Conservation (phyloP, 2,888 invertebrate species). For the Tryphoninae sp. region DNA sequence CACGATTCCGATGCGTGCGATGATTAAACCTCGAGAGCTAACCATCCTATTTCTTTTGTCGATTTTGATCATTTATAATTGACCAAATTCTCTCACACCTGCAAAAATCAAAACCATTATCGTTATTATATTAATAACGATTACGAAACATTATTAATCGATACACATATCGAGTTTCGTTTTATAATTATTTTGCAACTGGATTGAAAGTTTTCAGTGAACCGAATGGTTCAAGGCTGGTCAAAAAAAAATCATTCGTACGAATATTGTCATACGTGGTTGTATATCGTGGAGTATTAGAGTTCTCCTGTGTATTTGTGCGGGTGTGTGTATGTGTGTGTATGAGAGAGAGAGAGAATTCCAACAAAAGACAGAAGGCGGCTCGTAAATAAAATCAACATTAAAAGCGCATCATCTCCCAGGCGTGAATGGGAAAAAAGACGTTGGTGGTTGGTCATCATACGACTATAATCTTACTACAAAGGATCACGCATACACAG, state of each 20-base stretch:
- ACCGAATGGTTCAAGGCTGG: slow-evolving; percentile 57
- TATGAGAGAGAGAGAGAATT: slow-evolving; percentile 37
- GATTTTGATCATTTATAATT: background rate
- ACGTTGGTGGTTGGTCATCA: slow-evolving; percentile 64
- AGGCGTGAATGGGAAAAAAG: slow-evolving; percentile 55
- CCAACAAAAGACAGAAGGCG: slow-evolving; percentile 61
- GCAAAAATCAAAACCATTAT: background rate
- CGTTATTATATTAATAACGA: background rate
- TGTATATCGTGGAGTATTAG: slow-evolving; percentile 19
- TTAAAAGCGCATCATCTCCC: slow-evolving; percentile 67
- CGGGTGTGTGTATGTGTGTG: background rate
- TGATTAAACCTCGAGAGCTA: background rate
- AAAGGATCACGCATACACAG: slow-evolving; percentile 51
- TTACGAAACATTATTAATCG: background rate
- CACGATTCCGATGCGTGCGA: background rate
- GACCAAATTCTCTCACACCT: background rate
- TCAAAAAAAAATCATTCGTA: slow-evolving; percentile 49
- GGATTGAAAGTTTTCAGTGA: slow-evolving; percentile 16
- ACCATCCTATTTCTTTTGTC: too few relatives aligned
- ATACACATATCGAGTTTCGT: background rate
- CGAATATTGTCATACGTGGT: slow-evolving; percentile 17
- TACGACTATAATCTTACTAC: slow-evolving; percentile 66
- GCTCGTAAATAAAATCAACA: slow-evolving; percentile 69
- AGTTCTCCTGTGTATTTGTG: background rate
- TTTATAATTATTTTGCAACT: background rate